Conservation (phyloP, 2,113 vertebrate species). For the Ameiurus melas region DNA sequence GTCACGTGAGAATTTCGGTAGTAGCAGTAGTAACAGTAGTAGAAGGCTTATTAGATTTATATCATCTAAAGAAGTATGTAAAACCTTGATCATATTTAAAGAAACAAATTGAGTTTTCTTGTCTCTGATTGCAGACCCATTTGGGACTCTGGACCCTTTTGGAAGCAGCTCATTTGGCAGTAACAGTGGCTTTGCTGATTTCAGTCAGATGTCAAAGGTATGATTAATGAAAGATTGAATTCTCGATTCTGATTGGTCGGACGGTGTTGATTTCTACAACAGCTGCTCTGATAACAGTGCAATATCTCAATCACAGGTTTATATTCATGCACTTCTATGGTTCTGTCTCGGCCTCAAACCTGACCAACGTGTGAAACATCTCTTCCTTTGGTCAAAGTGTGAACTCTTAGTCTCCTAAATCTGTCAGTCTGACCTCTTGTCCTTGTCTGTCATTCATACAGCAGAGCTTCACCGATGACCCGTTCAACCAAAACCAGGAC, state of each 20-base stretch:
- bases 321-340: not conserved
- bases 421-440: conserved; percentile 36
- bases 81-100: not conserved
- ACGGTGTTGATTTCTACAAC: not conserved
- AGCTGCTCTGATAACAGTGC: not conserved
- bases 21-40: not conserved
- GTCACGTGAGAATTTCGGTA: not conserved
- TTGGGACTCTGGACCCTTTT: conserved; percentile 89
- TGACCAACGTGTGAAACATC: not conserved
- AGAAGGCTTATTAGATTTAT: not conserved
- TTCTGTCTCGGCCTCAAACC: not conserved
- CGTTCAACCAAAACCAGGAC: conserved; percentile 89
- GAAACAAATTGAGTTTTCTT: too few relatives aligned
- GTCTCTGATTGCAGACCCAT: conserved; percentile 75
- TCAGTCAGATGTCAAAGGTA: conserved; percentile 97
- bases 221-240: not conserved
- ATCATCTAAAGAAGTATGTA: not conserved
- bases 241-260: not conserved
- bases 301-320: not conserved
- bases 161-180: conserved; percentile 81
- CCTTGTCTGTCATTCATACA: conserved; percentile 70
- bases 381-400: not conserved
- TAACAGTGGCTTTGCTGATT: conserved; percentile 91
- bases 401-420: not conserved
- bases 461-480: conserved; percentile 85